Base-by-base conservation (phyloP, 2,113 vertebrate species). In the Mormoops blainvillei region DNA sequence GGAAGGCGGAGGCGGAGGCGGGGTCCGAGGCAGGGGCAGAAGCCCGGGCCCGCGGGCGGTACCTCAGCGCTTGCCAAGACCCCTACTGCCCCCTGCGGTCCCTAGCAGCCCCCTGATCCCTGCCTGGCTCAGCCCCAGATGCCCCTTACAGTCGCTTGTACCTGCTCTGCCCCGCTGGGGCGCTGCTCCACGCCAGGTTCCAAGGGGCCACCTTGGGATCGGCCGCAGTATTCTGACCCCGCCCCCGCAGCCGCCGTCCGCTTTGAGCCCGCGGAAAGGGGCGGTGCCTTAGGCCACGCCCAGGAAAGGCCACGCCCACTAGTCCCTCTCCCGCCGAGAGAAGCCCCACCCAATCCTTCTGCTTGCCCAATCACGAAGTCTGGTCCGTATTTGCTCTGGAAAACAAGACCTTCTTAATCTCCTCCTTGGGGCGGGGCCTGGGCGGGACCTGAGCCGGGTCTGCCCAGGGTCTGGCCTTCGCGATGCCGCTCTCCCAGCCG, bases 1-100 rank as follows among this genome's bases (percentile, higher is more conserved):
- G 95, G 92, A 96, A 96, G 96, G 96, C 96, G 94, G 96, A 70
- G 97, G 97, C 85, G 91, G 89, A 16, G 78, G 78, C 78, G 78
- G 78, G 65, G 95, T 89, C 84, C 22, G 58, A 12, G 50, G 74
- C 89, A 70, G 54, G 13, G 63, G 65, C 90, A 68, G 88, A 56
- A 94, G 85, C 95, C 61, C 24, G 9, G 20, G 85, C 88, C 58
- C n/a, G n/a, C 54, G 16, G 67, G 84, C 71, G 73, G 50, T 81
- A 80, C 50, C 65, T 33, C 78, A 56, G 70, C 65, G 14, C 70
- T 50, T 43, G 63, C 87, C 84, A 33, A 11, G 68, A 58, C 33
- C 74, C 68, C 80, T 18, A 67, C 1, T 3, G 31, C 31, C 56
- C 78, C 36, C 38, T 4, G 20, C 28, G 48, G 38, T 54, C 84